These are phyloP conservation scores for Ceratina australensis DNA, from an alignment of 1,140 invertebrate species.

Conservation along the genomic window DNA sequence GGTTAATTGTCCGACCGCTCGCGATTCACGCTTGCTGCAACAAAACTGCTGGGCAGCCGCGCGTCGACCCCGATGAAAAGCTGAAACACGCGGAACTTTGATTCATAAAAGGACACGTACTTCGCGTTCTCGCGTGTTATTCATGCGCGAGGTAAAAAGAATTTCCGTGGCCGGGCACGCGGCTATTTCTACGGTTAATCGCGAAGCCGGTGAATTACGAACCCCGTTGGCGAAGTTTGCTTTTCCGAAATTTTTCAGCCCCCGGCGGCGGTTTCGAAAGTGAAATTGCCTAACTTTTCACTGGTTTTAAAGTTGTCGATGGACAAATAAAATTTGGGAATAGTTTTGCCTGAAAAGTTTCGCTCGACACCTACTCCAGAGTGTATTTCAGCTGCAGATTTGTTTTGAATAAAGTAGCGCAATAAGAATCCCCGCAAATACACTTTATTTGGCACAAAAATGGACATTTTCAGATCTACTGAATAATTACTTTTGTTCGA, in stretches of 20 bases:
- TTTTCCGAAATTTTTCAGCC: background rate
- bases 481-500: too few relatives aligned
- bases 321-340: background rate
- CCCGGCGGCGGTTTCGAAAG: constrained; percentile 4
- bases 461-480: too few relatives aligned
- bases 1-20: background rate
- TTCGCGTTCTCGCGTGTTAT: too few relatives aligned
- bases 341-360: background rate
- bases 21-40: background rate
- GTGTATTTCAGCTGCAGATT: too few relatives aligned
- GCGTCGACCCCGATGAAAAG: too few relatives aligned
- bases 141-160: background rate
- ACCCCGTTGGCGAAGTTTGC: background rate
- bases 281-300: background rate
- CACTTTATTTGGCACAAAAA: too few relatives aligned
- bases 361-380: background rate
- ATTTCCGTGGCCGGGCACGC: background rate
- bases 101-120: background rate
- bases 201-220: constrained; percentile 21
- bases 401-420: too few relatives aligned
- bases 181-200: background rate
- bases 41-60: too few relatives aligned
- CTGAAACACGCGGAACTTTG: background rate
- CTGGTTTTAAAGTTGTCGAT: background rate
- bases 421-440: too few relatives aligned